Evolutionary conservation across 1,140 invertebrate genomes (phyloP), one percentile per base, ranked within the genome.

Genomic region (Drosophila saltans): DNA sequence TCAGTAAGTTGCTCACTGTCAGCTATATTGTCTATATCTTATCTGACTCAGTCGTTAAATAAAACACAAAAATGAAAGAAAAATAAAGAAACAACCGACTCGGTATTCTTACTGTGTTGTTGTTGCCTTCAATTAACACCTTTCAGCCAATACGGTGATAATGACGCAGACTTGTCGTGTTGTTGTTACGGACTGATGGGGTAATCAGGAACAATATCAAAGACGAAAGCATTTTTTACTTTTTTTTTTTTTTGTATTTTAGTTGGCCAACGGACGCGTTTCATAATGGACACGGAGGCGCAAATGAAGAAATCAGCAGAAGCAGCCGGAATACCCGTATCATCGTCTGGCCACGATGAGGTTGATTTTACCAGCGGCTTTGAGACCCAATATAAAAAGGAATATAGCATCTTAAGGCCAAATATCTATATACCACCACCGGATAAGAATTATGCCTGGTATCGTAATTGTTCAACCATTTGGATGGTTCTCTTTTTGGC

Each of bases 321-420:
- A 11, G 56, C 72, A 43, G 58, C 73, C 7, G 63, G 48, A 1
- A 59, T 57, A 28, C 43, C 55, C 26, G 21, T 21, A 52, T 52
- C 21, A 7, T 9, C 45, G 1, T 8, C 21, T 52, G 45, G 8
- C 21, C 74, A 84, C 9, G 90, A 91, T 56, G 90, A 91, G 55
- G 63, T 91, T 6, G 90, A 91, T 36, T 91, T 91, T n/a, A 88
- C 70, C 61, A 91, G 90, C 69, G 90, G 90, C 41, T 91, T 78
- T 59, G 90, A 91, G 72, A 91, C 78, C 30, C 90, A 91, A 55
- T 91, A 91, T 65, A 55, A 62, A 10, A 76, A 91, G 69, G 90
- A 91, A 66, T 91, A 91, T 57, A 91, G 90, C 43, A 78, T 78
- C 0, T 33, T 86, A 11, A 80, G 76, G 33, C 75, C 79, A n/a